Percentiles rank a stretch among this genome's conserved stretches.
These are phyloP conservation scores for Phragmatobia fuliginosa DNA, from an alignment of 2,888 invertebrate genomes.

Conservation along the genomic window DNA sequence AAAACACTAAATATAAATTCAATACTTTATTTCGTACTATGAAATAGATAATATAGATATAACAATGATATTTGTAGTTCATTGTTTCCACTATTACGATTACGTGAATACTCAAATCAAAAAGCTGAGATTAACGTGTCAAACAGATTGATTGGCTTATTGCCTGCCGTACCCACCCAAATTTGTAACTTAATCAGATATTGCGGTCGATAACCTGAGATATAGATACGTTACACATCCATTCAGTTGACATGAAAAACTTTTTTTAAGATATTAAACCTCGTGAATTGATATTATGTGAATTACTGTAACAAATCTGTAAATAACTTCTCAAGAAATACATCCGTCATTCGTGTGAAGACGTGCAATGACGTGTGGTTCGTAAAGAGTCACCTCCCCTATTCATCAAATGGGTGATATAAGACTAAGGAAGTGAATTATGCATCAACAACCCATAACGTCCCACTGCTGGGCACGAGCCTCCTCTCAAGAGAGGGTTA, in stretches of 20 bases:
- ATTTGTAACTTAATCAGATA: not conserved
- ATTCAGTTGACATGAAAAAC: not conserved
- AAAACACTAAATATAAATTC: not conserved
- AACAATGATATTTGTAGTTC: not conserved
- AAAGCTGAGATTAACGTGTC: not conserved
- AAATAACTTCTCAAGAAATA: no score
- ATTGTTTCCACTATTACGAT: not conserved
- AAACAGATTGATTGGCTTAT: not conserved
- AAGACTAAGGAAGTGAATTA: no score
- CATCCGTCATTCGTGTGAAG: no score
- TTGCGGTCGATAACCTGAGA: not conserved
- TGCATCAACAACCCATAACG: no score
- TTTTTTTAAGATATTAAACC: no score
- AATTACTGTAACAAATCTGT: not conserved
- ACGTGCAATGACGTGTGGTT: no score
- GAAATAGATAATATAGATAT: not conserved
- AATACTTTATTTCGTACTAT: not conserved
- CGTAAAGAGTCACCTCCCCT: no score
- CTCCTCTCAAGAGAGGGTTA: no score
- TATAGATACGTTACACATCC: not conserved
- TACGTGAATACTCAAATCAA: not conserved
- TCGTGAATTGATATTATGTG: not conserved
- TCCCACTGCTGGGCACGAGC: no score
- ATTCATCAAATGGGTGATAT: no score
- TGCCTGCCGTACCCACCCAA: not conserved